phyloP scores from a whole-genome alignment of 2,888 invertebrate genomes.

The Elmis aenea region DNA sequence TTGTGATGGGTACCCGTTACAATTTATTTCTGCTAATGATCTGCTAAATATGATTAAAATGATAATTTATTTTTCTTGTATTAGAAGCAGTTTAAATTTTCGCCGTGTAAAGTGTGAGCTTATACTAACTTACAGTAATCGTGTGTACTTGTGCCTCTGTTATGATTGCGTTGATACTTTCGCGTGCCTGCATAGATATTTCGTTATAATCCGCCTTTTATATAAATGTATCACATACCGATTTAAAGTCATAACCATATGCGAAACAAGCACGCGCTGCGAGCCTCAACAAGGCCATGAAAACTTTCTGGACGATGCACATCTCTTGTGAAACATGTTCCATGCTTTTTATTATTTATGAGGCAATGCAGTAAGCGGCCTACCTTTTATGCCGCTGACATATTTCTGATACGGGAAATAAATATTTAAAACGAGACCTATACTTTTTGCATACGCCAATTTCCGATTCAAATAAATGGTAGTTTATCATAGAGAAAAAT shows the following conservation, averaged over 20 bases:
- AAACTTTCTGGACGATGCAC: constrained; percentile 26
- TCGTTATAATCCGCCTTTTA: too few relatives aligned
- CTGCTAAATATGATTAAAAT: too few relatives aligned
- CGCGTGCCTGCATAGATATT: neutral
- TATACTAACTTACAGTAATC: too few relatives aligned
- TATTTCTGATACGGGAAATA: constrained; percentile 32
- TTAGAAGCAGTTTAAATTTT: too few relatives aligned
- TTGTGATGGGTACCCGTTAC: too few relatives aligned
- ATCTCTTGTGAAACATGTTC: constrained; percentile 23
- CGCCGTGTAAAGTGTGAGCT: neutral
- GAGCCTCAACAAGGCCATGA: neutral
- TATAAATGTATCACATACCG: too few relatives aligned
- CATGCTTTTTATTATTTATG: constrained; percentile 34
- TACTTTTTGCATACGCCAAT: constrained; percentile 6
- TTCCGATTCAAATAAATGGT: constrained; percentile 6
- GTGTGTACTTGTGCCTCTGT: too few relatives aligned
- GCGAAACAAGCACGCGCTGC: constrained; percentile 14
- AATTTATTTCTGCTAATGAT: too few relatives aligned
- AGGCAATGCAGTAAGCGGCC: constrained; percentile 26
- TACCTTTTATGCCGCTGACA: constrained; percentile 28
- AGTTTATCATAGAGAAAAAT: too few relatives aligned
- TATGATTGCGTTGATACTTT: too few relatives aligned
- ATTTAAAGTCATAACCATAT: neutral
- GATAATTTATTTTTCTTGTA: too few relatives aligned
- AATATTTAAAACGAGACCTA: constrained; percentile 23